These are phyloP conservation scores for Meda fulgida DNA, from an alignment of 2,797 vertebrate genomes.

Conservation along the genomic window DNA sequence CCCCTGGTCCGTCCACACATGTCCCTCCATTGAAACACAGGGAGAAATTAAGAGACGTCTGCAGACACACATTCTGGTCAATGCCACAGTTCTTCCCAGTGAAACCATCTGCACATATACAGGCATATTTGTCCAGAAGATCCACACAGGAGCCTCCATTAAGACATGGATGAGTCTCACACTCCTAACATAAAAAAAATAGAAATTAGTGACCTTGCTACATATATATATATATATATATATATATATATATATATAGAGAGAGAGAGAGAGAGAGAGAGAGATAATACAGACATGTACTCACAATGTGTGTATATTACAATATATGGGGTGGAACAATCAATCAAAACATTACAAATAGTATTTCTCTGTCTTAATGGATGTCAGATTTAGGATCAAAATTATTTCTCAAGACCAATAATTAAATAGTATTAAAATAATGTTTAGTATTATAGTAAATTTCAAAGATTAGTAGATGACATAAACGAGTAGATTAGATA, in stretches of 20 bases:
- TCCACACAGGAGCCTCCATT: constrained; percentile 82
- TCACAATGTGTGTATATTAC: background rate
- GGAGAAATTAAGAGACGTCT: constrained; percentile 59
- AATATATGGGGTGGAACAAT: background rate
- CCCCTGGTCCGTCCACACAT: constrained; percentile 79
- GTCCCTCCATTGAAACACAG: constrained; percentile 82
- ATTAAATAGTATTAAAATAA: background rate
- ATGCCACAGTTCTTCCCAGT: constrained; percentile 75
- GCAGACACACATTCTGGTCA: constrained; percentile 75
- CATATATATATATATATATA: background rate
- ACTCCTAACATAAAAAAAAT: constrained; percentile 76
- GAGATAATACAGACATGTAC: background rate
- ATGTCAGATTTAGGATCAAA: background rate
- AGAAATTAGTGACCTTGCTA: background rate
- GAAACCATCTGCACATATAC: constrained; percentile 79
- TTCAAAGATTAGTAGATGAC: background rate
- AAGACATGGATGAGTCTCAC: constrained; percentile 74
- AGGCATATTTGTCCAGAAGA: constrained; percentile 77
- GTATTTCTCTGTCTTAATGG: background rate
- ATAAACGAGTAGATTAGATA: background rate
- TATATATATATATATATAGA: background rate
- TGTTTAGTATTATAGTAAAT: background rate
- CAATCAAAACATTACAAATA: background rate
- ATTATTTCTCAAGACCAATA: background rate
- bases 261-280: too few relatives aligned